Percentiles rank a stretch among this genome's conserved stretches.
Evolutionary conservation across 1,140 invertebrate species (phyloP).

Genomic region (Meloidogyne hapla): DNA sequence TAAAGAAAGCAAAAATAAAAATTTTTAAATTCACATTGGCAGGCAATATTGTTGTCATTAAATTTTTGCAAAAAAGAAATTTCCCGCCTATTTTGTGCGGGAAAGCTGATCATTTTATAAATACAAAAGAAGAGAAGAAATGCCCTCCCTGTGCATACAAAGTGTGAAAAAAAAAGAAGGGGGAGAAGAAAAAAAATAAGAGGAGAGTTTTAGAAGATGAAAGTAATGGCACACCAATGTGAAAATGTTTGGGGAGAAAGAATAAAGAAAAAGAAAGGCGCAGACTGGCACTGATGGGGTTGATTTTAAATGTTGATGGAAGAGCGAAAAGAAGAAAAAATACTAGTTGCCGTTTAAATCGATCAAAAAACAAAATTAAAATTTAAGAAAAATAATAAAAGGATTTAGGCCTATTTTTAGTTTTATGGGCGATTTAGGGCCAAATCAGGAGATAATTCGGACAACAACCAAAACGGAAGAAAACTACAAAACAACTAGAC

Average conservation of each 20-base stretch:
- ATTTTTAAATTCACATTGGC: no score
- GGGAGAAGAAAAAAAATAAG: neutral
- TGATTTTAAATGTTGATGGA: neutral
- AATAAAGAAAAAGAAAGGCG: neutral
- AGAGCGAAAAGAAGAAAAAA: constrained; percentile 4
- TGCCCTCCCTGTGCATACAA: neutral
- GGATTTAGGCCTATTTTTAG: neutral
- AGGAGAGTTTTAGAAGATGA: neutral
- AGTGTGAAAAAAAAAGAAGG: neutral
- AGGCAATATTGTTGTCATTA: neutral
- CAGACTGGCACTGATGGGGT: neutral
- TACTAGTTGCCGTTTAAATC: constrained; percentile 5
- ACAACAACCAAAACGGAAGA: no score
- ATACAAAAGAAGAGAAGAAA: neutral
- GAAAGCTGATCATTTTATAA: neutral
- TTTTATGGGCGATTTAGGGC: no score
- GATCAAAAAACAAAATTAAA: constrained; percentile 3
- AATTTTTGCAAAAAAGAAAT: neutral
- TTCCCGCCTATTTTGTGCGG: neutral
- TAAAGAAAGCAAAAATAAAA: no score
- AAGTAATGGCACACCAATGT: constrained; percentile 15
- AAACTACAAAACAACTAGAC: no score
- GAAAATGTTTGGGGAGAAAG: neutral
- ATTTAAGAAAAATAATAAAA: neutral
- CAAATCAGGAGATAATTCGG: no score